Evolutionary conservation across 1,140 invertebrate genomes (phyloP), one percentile per base, ranked within the genome.

Genomic region (Drosophila erecta): DNA sequence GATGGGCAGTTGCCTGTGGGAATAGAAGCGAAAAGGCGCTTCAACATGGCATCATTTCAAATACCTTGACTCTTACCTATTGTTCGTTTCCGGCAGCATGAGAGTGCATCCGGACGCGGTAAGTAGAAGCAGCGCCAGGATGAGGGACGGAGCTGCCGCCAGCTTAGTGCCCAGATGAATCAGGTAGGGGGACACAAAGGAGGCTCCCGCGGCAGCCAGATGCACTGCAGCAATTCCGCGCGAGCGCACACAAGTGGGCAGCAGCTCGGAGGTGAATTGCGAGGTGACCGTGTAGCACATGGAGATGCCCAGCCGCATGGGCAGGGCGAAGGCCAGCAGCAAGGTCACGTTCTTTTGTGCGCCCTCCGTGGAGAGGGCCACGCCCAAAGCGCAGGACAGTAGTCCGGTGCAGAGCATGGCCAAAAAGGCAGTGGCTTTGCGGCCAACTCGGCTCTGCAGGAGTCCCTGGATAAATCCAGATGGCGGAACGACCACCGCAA

Each of bases 301-400:
- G 11, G 83, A 86, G 49, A 89, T 89, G 24, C 84, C 83, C 51
- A 86, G 41, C 0, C 83, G 58, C 33, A 81, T 89, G 44, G 83
- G 83, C 84, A 86, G 24, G 12, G 83, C 79, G 24, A 86, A 83
- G 33, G 79, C 71, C 71, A 86, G 47, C 61, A 86, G 56, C 22
- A 86, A 46, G 24, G 61, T 67, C 30, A 74, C 75, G 37, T 87
- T 89, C 11, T 50, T 7, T 33, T 83, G 79, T 0, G 75, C 65
- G 0, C 64, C 70, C 40, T 89, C 84, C 10, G 22, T 53, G 37
- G 66, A 62, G 0, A 93, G 77, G 3, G 90, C 51, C 37, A 76
- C 33, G n/a, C 79, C 83, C 10, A 86, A 27, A 10, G 70, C 84
- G 6, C 90, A 83, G 38, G 93, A 94, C 24, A 86, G 35, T 11